A percentile compares a stretch with the other conserved stretches of the same genome.
These are phyloP conservation scores for Poeciliopsis occidentalis DNA, from an alignment of 2,113 vertebrate genomes.

Conservation along the genomic window DNA sequence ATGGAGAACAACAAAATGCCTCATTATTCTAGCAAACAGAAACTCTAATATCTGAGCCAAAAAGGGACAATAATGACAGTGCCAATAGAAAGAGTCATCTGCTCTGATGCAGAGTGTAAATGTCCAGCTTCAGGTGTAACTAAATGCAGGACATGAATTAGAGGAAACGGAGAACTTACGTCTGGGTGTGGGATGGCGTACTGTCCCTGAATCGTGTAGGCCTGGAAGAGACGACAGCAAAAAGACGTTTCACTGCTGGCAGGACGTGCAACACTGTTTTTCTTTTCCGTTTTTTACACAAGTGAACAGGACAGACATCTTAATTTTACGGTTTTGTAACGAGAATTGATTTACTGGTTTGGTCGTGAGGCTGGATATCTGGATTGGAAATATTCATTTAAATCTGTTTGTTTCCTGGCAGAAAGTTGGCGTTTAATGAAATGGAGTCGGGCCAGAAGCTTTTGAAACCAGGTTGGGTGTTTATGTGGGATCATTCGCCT, in stretches of 20 bases:
- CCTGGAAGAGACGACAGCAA: slow-evolving; percentile 76
- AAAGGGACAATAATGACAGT: neutral
- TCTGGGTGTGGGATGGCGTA: slow-evolving; percentile 97
- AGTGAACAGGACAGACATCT: neutral
- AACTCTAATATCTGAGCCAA: neutral
- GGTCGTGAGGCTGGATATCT: neutral
- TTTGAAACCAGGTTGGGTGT: neutral
- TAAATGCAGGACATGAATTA: neutral
- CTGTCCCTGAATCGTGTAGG: slow-evolving; percentile 99
- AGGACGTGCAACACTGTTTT: neutral
- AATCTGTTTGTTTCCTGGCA: neutral
- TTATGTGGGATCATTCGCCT: neutral
- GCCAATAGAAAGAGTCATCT: neutral
- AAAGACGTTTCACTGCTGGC: neutral
- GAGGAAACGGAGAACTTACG: slow-evolving; percentile 85
- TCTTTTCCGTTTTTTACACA: neutral
- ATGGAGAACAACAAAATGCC: too few relatives aligned
- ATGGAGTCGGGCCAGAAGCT: too few relatives aligned
- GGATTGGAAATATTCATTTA: neutral
- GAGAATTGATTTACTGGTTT: neutral
- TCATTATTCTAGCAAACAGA: neutral
- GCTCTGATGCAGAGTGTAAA: neutral
- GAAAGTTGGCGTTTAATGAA: too few relatives aligned
- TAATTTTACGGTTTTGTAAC: neutral
- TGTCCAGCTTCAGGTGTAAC: neutral